Percentiles rank a stretch among this genome's conserved stretches.
Conservation (phyloP, 2,888 invertebrate genomes). For the Calliphora vomitoria region DNA sequence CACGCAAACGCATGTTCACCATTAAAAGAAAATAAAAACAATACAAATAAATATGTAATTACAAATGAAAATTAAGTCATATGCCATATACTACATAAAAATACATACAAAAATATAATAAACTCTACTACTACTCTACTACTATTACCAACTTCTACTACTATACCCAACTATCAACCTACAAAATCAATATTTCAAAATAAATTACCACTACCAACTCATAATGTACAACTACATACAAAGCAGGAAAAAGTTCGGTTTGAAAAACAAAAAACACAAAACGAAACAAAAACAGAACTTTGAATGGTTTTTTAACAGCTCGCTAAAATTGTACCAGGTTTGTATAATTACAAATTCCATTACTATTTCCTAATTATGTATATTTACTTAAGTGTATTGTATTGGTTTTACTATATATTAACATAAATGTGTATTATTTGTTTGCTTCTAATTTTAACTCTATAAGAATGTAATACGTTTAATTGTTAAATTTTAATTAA, state of each 20-base stretch:
- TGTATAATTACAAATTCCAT: slow-evolving; percentile 66
- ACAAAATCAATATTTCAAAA: slow-evolving; percentile 60
- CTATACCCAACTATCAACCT: slow-evolving; percentile 59
- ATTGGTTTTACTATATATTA: slow-evolving; percentile 12
- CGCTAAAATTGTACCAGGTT: slow-evolving; percentile 73
- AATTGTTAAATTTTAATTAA: slow-evolving; percentile 34
- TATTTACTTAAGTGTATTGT: slow-evolving; percentile 28
- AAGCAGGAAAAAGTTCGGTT: slow-evolving; percentile 65
- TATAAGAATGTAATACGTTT: slow-evolving; percentile 30
- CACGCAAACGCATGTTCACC: slow-evolving; percentile 73
- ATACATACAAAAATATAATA: slow-evolving; percentile 61
- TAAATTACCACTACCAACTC: slow-evolving; percentile 51
- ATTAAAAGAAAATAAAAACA: slow-evolving; percentile 61
- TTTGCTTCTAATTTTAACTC: slow-evolving; percentile 40
- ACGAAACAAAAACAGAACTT: slow-evolving; percentile 48
- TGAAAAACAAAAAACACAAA: slow-evolving; percentile 22
- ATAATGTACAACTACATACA: slow-evolving; percentile 64
- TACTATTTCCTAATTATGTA: not conserved
- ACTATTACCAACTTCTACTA: slow-evolving; percentile 55
- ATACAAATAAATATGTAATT: slow-evolving; percentile 26
- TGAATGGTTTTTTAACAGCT: slow-evolving; percentile 70
- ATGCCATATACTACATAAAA: slow-evolving; percentile 65
- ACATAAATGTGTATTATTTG: slow-evolving; percentile 44
- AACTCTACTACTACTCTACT: slow-evolving; percentile 52
- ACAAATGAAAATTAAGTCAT: slow-evolving; percentile 59